Percentiles rank a stretch among this genome's conserved stretches.
Conservation (phyloP, 1,140 invertebrate genomes). For the Hermatobates lingyangjiaoensis region DNA sequence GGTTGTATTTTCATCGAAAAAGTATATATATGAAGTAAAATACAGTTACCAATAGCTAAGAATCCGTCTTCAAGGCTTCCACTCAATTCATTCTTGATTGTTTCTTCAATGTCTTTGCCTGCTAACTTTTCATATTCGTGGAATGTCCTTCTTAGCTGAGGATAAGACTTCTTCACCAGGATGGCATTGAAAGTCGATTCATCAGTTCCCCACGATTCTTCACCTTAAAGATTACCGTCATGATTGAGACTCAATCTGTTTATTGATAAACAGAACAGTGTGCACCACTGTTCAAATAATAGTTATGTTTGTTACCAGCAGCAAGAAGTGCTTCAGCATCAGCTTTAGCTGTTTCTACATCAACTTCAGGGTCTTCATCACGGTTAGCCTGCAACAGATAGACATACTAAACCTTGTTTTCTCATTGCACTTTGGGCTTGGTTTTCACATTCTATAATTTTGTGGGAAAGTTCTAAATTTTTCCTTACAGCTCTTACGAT, state of each 20-base stretch:
- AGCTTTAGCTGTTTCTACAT: slow-evolving; percentile 26
- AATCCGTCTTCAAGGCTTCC: slow-evolving; percentile 69
- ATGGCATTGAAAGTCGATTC: slow-evolving; percentile 47
- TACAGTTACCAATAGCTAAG: slow-evolving; percentile 68
- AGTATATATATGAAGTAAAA: no score
- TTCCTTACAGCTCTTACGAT: no score
- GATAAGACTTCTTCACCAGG: slow-evolving; percentile 34
- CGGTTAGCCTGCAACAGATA: slow-evolving; percentile 42
- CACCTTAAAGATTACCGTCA: slow-evolving; percentile 18
- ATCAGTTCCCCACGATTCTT: slow-evolving; percentile 43
- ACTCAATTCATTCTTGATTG: slow-evolving; percentile 73
- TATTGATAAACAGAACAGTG: no score
- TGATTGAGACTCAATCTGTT: no score
- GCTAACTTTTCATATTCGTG: slow-evolving; percentile 52
- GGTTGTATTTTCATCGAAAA: no score
- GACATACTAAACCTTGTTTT: no score
- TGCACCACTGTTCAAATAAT: no score
- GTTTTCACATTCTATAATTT: not conserved
- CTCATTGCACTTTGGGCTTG: not conserved
- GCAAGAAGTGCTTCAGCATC: slow-evolving; percentile 36
- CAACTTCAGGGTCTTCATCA: slow-evolving; percentile 52
- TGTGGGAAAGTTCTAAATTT: no score
- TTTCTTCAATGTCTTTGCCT: slow-evolving; percentile 64
- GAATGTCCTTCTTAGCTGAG: slow-evolving; percentile 47
- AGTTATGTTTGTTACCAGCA: no score